Evolutionary conservation across 2,113 vertebrate genomes (phyloP), one percentile per base, ranked within the genome.

Genomic region (Hystrix cristata): DNA sequence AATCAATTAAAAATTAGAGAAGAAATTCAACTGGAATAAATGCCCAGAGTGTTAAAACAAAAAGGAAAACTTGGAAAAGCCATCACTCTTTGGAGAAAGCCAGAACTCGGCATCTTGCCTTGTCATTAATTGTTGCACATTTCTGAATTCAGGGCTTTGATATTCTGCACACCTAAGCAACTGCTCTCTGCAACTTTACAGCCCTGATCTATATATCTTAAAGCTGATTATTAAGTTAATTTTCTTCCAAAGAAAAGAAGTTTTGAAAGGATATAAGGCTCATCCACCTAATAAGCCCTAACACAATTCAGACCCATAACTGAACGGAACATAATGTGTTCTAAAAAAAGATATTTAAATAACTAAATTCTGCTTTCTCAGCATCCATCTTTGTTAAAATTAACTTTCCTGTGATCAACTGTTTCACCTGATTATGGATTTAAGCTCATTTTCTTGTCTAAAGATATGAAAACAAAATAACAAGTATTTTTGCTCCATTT

Each of bases 21-120:
- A 88, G 12, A n/a, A 69, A 95, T 82, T 81, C 67, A 3, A 38
- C 65, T 90, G 29, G 48, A 92, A 89, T 55, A 38, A 90, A 90
- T 86, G 2, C 31, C 51, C 81, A 83, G 48, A 74, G 19, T 59
- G 23, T 65, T 21, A 65, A 16, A 51, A 65, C 59, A 6, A 62
- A 82, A 91, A 59, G 16, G 8, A 16, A 84, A 74, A 67, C 16
- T 48, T 80, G 76, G 53, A 55, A 34, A 87, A 59, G 53, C 48
- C 27, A 78, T 76, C 14, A 18, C 7, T 82, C 43, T 69, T 27
- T 80, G 46, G 15, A 92, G 53, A 67, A 91, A 92, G 78, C 3
- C 16, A 14, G 12, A 55, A 11, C 43, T 83, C 81, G 48, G 34
- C n/a, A 46, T 65, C 11, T 38, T 10, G 90, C 27, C 60, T 16